Base-by-base conservation (phyloP, 2,113 vertebrate species). In the Hassar affinis region DNA sequence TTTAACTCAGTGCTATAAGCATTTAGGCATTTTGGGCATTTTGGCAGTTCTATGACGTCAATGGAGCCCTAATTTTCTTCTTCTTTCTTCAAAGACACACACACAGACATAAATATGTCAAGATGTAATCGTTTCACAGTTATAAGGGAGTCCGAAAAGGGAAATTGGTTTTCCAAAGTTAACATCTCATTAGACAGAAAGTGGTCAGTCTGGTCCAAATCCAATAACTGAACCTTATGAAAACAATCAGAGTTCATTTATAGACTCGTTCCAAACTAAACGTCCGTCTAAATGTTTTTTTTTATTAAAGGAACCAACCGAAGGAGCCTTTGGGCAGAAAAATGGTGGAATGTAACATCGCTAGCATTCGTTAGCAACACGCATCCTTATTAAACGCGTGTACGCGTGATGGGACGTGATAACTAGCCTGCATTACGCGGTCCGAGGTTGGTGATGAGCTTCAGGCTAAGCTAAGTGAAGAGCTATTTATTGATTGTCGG, bases 101-200 rank as follows among this genome's bases (percentile, higher is more conserved):
- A 42, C 38, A 42, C 38, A 42, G 3, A 18, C 11, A 51, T 10
- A 76, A 51, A 76, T 9, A 76, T 30, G 49, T 77, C 52, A 78
- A 14, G 11, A 57, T 78, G 75, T 78, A 78, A 78, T 75, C 20
- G 52, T 57, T 78, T 78, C 51, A 78, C 33, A 78, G 33, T 57
- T 77, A 56, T 54, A 54, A 77, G 51, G 35, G 56, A 77, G 49
- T 77, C 30, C 33, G 25, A 57, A 35, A 20, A 56, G 51, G 75
- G 52, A 77, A 78, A 57, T 78, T 56, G 75, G 30, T 78, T 78
- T 78, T 78, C 51, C 52, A 57, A 56, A 78, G 52, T 78, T 54
- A 78, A 57, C 38, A 33, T 78, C 52, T 78, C 33, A 78, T 78
- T 78, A 78, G 33, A 57, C 52, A 57, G 9, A 38, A 78, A 54